Evolutionary conservation across 2,113 vertebrate species (phyloP), one percentile per base, ranked within the genome.

Genomic region (Urocitellus parryii): DNA sequence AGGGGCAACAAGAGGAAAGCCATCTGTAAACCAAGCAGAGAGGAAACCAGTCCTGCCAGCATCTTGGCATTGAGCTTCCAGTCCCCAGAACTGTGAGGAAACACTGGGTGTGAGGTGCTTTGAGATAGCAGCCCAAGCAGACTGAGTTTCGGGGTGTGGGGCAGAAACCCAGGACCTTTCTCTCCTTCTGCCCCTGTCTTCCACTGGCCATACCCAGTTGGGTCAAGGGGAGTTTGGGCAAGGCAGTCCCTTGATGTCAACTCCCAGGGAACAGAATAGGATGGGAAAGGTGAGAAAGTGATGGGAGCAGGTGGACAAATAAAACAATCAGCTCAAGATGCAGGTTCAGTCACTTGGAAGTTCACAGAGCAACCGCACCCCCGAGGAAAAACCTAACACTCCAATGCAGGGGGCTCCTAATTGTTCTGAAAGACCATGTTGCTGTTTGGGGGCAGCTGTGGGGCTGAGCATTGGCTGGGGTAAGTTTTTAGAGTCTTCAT

Each of bases 371-470:
- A 25, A 48, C 14, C 42, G 24, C 7, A n/a, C 5, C 45, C 45
- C 42, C 32, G 37, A 45, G n/a, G 9, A 72, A 51, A 82, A 78
- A 4, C 37, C 48, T 0, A 12, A 2, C 12, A 37, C 34, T 45
- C 1, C 11, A 25, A 39, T 74, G 48, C 45, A 39, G 42, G 22
- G 22, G 27, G 25, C 5, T 51, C 58, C 39, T 5, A 0, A 0
- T 51, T n/a, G 8, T 32, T 29, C 1, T 22, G 25, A 24, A 34
- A 17, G 56, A 58, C 7, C 0, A 1, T 6, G 27, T 9, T 5
- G n/a, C 34, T 0, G 11, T 37, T 25, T 68, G 0, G 51, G 83
- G 45, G 37, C 2, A 58, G 53, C 5, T 48, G 14, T 5, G 32
- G 0, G 8, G 67, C 12, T 22, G 2, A 39, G 37, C 27, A 29